These are phyloP conservation scores for Laupala kohalensis DNA, from an alignment of 1,140 invertebrate species.

Conservation along the genomic window DNA sequence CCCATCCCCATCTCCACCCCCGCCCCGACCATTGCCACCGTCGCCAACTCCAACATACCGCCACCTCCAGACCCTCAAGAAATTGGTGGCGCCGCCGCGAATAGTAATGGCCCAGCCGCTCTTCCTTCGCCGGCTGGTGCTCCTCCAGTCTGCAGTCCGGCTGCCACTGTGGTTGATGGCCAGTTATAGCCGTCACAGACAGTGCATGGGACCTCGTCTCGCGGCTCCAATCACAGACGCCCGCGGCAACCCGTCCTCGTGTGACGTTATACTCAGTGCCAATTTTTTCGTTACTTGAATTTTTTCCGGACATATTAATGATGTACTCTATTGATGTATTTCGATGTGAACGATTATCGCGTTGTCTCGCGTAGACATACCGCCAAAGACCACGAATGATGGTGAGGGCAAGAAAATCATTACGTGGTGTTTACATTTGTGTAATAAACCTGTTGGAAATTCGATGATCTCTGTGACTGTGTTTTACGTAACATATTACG, in stretches of 20 bases:
- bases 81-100: too few relatives aligned
- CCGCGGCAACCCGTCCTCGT: background rate
- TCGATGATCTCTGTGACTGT: too few relatives aligned
- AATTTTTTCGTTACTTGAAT: background rate
- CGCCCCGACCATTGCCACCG: too few relatives aligned
- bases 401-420: background rate
- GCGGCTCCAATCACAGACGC: background rate
- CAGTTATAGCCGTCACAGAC: background rate
- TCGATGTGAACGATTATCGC: too few relatives aligned
- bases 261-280: background rate
- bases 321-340: background rate
- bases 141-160: background rate
- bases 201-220: too few relatives aligned
- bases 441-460: too few relatives aligned
- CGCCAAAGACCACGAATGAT: too few relatives aligned
- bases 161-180: background rate
- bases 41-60: too few relatives aligned
- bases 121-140: background rate
- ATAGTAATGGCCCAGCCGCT: background rate
- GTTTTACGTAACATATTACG: too few relatives aligned
- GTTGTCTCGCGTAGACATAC: too few relatives aligned
- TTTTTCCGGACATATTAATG: background rate
- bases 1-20: too few relatives aligned
- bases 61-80: too few relatives aligned
- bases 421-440: background rate